Base-by-base conservation (phyloP, 2,113 vertebrate genomes). In the Hemiprocne comata region DNA sequence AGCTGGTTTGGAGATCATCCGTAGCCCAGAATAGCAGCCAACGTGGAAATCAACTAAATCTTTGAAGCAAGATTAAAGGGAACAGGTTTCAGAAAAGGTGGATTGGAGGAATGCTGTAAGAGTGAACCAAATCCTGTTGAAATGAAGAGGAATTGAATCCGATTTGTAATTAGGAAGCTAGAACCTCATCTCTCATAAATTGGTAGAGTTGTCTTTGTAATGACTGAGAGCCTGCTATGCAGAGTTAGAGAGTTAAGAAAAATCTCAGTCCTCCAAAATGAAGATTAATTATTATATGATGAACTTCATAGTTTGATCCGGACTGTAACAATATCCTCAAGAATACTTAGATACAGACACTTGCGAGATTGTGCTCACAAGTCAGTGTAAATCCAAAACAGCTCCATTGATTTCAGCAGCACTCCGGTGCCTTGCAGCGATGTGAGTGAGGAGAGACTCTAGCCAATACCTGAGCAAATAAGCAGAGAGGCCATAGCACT, bases 401-500 rank as follows among this genome's bases (percentile, higher is more conserved):
- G 17, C 26, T 65, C 55, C 48, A 60, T 24, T 92, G 69, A 88
- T 91, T 91, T 81, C 90, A 84, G 57, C 67, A 93, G 48, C 61
- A 53, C 26, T 78, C 17, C 44, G 66, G 25, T 87, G 58, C 87
- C 86, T 93, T 42, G 46, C 26, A 84, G 82, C 25, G 2, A 48
- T 76, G 58, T 85, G 62, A 82, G 26, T 53, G 38, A 87, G 51
- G 55, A 73, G 58, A 87, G 34, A 19, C 78, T 82, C 89, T 78
- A 80, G 57, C 57, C 88, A 92, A 76, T 94, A 89, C 46, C 51
- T 69, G 83, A 91, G 60, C 75, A 93, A 88, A 86, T 94, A 91
- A 89, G 79, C 60, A 73, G 40, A 85, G 51, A 90, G 76, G 85
- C 90, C 85, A 81, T 34, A 93, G 85, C 75, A 91, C 29, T 96